Conservation (phyloP, 2,797 vertebrate genomes). For the Amazona finschi region DNA sequence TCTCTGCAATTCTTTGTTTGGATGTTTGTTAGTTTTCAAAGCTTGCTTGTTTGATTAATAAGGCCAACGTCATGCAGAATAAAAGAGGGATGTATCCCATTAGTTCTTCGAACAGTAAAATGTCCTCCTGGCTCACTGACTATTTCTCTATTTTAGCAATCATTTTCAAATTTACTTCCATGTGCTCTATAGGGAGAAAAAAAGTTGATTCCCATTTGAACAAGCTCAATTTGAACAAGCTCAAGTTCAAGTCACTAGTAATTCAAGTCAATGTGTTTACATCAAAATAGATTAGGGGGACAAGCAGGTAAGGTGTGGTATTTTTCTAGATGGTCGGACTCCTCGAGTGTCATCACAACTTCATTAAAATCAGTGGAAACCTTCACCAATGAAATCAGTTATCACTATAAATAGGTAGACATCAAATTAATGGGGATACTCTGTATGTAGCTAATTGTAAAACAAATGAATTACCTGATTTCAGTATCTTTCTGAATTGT, state of each 20-base stretch:
- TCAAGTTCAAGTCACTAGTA: neutral
- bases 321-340: neutral
- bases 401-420: neutral
- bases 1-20: conserved; percentile 20
- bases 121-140: neutral
- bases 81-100: neutral
- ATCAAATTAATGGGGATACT: neutral
- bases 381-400: neutral
- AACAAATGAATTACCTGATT: neutral
- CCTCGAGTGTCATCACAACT: neutral
- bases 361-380: neutral
- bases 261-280: neutral
- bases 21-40: conserved; percentile 35
- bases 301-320: neutral
- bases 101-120: neutral
- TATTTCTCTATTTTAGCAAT: neutral
- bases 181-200: neutral
- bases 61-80: neutral
- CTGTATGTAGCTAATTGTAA: neutral
- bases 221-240: neutral
- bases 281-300: neutral
- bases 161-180: neutral
- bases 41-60: neutral
- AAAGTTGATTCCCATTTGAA: neutral
- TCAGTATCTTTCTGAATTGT: neutral